Evolutionary conservation across 2,113 vertebrate genomes (phyloP).

Genomic region (zebrafish (Danio rerio)): DNA sequence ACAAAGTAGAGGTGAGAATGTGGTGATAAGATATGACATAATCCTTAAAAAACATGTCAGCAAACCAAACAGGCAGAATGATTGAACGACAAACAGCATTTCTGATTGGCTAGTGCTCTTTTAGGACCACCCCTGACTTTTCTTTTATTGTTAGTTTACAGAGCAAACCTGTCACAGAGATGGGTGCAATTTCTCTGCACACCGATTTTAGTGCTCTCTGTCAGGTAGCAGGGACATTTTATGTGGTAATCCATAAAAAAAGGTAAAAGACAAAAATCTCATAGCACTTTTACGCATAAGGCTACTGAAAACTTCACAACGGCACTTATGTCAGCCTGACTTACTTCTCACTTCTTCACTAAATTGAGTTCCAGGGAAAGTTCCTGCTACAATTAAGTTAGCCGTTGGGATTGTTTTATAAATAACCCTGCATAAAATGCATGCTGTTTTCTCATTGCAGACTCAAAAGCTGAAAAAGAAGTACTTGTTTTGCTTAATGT

Average conservation of each 20-base stretch:
- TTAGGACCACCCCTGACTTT: neutral
- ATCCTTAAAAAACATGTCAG: neutral
- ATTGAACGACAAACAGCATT: neutral
- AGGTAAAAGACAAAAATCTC: neutral
- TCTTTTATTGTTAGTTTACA: neutral
- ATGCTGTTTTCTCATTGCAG: slow-evolving; percentile 10
- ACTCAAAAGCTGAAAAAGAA: neutral
- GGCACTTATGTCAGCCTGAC: neutral
- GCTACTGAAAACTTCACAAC: neutral
- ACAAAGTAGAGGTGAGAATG: neutral
- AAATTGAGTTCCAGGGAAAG: neutral
- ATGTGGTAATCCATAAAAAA: neutral
- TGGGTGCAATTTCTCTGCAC: neutral
- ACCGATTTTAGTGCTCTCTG: neutral
- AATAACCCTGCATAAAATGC: neutral
- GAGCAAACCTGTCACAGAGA: neutral
- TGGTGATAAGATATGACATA: neutral
- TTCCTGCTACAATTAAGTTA: neutral
- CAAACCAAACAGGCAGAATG: neutral
- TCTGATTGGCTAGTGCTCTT: neutral
- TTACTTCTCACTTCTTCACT: neutral
- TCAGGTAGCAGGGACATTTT: neutral
- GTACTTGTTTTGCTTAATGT: neutral
- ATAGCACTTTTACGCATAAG: neutral
- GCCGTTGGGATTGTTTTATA: neutral